Evolutionary conservation across 1,140 invertebrate genomes (phyloP), one percentile per base, ranked within the genome.

Genomic region (Arion vulgaris): DNA sequence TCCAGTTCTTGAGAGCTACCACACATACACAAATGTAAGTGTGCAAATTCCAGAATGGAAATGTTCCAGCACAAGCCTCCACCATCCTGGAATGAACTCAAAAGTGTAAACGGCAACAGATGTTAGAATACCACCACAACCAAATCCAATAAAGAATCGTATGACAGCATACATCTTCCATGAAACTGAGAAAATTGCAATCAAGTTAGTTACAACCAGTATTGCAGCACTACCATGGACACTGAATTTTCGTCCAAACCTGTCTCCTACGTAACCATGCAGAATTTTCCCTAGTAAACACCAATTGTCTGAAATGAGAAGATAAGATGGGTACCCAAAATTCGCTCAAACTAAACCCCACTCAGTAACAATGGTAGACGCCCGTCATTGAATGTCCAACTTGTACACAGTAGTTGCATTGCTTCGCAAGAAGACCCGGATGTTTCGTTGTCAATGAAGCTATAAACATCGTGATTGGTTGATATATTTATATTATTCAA

Each of bases 211-310:
- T 41, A 72, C 15, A 13, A 11, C n/a, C n/a, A n/a, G n/a, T n/a
- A n/a, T n/a, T n/a, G n/a, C n/a, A n/a, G n/a, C n/a, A n/a, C n/a
- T n/a, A 19, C 34, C 34, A 72, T 72, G n/a, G 17, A 72, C 26
- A n/a, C 69, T 72, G 17, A 72, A 36, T 72, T 72, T 72, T 19
- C 69, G 15, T 15, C 69, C 69, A 72, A 36, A 72, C 69, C 17
- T 36, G 9, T 72, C 69, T 36, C 69, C 69, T 9, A 72, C 34
- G 15, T 72, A 32, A 11, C 69, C 69, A 7, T 32, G 7, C 5
- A 5, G 17, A 72, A 11, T 4, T 9, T 19, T 9, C 69, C 69
- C 9, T 34, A 4, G 7, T 7, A 11, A 15, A 72, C 69, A 7
- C 69, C 69, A 34, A 26, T n/a, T 32, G 34, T 72, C 69, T 72